Evolutionary conservation across 2,113 vertebrate species (phyloP).

Genomic region (Sturnus vulgaris): DNA sequence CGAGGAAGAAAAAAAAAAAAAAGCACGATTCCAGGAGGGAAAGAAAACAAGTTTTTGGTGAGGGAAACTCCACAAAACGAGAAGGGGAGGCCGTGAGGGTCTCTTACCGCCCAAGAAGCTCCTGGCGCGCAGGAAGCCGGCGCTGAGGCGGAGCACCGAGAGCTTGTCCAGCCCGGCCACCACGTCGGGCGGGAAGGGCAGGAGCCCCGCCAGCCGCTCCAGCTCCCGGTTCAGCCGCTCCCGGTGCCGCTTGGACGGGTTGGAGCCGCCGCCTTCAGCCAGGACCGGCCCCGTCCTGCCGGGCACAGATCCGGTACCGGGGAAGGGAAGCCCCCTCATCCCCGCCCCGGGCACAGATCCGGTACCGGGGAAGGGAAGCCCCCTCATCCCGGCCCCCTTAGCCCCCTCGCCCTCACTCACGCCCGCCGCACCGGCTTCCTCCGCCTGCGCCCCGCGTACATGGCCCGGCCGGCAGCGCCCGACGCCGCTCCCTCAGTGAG

Average conservation of each 20-base stretch:
- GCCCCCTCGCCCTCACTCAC: not conserved
- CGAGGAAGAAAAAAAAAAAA: not conserved
- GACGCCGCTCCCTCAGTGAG: not conserved
- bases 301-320: not conserved
- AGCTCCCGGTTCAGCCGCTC: constrained; percentile 72
- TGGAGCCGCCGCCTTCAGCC: constrained; percentile 49
- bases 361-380: no score
- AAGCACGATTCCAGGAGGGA: not conserved
- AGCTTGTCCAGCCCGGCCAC: constrained; percentile 72
- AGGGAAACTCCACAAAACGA: not conserved
- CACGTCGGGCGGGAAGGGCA: constrained; percentile 69
- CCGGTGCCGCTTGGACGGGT: constrained; percentile 72
- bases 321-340: not conserved
- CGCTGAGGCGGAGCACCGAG: constrained; percentile 69
- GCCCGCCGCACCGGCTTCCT: not conserved
- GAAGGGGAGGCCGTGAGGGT: fast-evolving
- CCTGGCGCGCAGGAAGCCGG: constrained; percentile 65
- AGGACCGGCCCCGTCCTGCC: constrained; percentile 27
- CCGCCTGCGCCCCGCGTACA: not conserved
- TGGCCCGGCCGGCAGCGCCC: not conserved
- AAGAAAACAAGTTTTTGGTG: not conserved
- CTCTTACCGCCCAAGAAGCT: constrained; percentile 67
- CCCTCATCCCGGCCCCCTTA: not conserved
- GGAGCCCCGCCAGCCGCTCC: constrained; percentile 62
- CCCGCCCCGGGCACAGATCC: no score